phyloP scores from a whole-genome alignment of 2,113 vertebrate species.

The Cryptomyrus ogoouensis region DNA sequence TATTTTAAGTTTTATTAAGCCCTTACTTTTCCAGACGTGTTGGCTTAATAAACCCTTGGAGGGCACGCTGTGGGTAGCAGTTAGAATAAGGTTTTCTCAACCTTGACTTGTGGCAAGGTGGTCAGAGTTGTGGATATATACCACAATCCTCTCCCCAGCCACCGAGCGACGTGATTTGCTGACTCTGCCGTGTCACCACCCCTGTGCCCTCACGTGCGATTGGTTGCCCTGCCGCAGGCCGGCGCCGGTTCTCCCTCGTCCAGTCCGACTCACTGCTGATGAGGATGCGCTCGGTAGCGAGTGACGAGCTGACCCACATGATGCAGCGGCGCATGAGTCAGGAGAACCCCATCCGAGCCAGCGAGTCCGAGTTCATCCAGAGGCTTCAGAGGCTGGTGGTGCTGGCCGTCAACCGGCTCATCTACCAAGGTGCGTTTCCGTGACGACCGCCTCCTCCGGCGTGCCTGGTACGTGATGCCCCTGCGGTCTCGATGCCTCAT shows the following conservation, averaged over 20 bases:
- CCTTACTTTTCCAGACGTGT: not conserved
- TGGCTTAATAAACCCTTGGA: constrained; percentile 2
- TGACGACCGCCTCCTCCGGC: not conserved
- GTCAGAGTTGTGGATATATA: not conserved
- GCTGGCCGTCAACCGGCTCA: constrained; percentile 83
- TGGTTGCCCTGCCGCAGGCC: constrained; percentile 49
- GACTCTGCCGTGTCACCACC: not conserved
- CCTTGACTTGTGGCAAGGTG: not conserved
- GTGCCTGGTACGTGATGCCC: not conserved
- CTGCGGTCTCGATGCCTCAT: not conserved
- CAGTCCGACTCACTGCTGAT: constrained; percentile 82
- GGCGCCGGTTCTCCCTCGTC: constrained; percentile 71
- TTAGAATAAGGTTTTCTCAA: not conserved
- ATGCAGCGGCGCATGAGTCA: constrained; percentile 92
- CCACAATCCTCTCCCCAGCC: not conserved
- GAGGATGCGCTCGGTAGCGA: constrained; percentile 87
- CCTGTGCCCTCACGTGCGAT: not conserved
- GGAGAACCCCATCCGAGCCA: constrained; percentile 80
- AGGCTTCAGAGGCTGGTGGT: constrained; percentile 83
- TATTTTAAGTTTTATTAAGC: constrained; percentile 1
- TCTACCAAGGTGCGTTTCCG: constrained; percentile 73
- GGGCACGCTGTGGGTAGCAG: not conserved
- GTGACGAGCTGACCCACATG: constrained; percentile 85
- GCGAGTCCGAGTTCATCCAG: constrained; percentile 81
- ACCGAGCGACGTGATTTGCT: not conserved